phyloP scores from a whole-genome alignment of 2,888 invertebrate species.

The Mycogona germanica region DNA sequence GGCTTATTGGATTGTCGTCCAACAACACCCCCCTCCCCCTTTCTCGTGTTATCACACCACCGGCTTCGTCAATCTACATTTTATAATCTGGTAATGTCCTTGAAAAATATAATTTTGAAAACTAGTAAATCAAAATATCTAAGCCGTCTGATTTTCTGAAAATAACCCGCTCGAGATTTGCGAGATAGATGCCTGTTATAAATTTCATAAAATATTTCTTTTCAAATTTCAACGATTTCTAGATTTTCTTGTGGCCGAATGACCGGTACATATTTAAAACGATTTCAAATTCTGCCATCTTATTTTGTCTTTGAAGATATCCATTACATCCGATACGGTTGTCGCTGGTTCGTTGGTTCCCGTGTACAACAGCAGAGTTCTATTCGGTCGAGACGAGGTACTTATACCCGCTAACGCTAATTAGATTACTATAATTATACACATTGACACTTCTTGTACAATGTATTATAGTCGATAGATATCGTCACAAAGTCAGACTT shows the following conservation, averaged over 20 bases:
- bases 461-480: too few relatives aligned
- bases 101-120: too few relatives aligned
- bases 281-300: neutral
- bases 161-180: too few relatives aligned
- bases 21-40: too few relatives aligned
- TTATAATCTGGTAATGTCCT: constrained; percentile 2
- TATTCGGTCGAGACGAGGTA: constrained; percentile 12
- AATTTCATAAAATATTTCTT: too few relatives aligned
- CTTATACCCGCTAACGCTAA: neutral
- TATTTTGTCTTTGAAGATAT: neutral
- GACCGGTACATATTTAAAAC: neutral
- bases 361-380: constrained; percentile 6
- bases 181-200: too few relatives aligned
- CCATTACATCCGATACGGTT: neutral
- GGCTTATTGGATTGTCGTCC: too few relatives aligned
- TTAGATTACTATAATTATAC: neutral
- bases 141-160: neutral
- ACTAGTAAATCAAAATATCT: neutral
- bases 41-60: too few relatives aligned
- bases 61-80: neutral
- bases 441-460: neutral
- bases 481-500: too few relatives aligned
- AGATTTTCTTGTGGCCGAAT: neutral
- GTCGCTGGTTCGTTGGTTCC: neutral
- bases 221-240: neutral